Evolutionary conservation across 2,113 vertebrate genomes (phyloP), one percentile per base, ranked within the genome.

Genomic region (Falcunculus frontatus): DNA sequence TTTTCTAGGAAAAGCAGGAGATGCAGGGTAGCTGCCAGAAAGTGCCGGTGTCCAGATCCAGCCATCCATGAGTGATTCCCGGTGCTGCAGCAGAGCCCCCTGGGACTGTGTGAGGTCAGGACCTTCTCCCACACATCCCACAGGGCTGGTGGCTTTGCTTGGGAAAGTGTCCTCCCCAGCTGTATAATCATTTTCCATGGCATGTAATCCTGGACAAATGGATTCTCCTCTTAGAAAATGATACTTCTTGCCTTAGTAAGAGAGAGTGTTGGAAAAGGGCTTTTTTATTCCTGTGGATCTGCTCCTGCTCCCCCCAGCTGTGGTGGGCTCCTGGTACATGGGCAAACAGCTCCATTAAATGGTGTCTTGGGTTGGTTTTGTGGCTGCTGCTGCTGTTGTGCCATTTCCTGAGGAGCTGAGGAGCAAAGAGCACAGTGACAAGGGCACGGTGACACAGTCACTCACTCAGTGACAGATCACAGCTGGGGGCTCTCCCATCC

Each of bases 241-340:
- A 11, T 22, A 14, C 16, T 53, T 32, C 22, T 65, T 81, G 46
- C 46, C 22, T 30, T 35, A 2, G 37, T n/a, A 20, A 30, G 57
- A 68, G 37, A 7, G 8, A 10, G 33, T 5, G 16, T n/a, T 73
- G 29, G 72, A 33, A 56, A 46, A 64, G n/a, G 57, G 39, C n/a
- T n/a, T 7, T 65, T 87, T 85, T 67, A 16, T 67, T 65, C 35
- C 4, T 2, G 57, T 3, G 6, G 49, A 6, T 37, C 39, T 46
- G 41, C 41, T 60, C 53, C 30, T 10, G 35, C 62, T 46, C 27
- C 77, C 26, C 1, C 10, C 4, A 11, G 6, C 46, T 42, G 70
- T 4, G 0, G 21, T 1, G 27, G 10, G 55, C 18, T 89, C 41
- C 62, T 0, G 0, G 7, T 13, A 8, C 16, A 1, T 2, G 41